Evolutionary conservation across 1,140 invertebrate genomes (phyloP).

Genomic region (Bombus confusus): DNA sequence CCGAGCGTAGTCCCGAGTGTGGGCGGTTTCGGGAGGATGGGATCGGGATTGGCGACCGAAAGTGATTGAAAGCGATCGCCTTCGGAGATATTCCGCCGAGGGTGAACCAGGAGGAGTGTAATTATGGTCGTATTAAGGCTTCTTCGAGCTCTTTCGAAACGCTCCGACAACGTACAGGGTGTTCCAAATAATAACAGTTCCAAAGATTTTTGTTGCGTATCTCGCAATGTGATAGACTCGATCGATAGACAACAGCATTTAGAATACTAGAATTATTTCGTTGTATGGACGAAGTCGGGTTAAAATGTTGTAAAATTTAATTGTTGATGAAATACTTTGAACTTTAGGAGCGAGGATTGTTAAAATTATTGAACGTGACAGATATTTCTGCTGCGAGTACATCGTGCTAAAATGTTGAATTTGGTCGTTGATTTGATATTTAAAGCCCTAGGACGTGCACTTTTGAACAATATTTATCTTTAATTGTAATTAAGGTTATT

Average conservation of each 20-base stretch:
- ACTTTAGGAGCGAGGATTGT: no score
- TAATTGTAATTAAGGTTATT: no score
- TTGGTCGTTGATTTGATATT: neutral
- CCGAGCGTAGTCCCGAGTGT: neutral
- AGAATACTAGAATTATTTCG: no score
- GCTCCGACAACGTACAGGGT: neutral
- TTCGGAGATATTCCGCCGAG: neutral
- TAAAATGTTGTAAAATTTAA: no score
- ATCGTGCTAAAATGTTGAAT: neutral
- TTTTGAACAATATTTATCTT: no score
- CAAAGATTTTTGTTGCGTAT: neutral
- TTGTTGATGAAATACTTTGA: no score
- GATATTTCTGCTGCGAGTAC: no score
- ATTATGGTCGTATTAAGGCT: conserved; percentile 4
- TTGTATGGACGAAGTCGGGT: no score
- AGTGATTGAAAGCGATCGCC: conserved; percentile 18
- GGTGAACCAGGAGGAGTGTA: neutral
- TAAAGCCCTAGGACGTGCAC: neutral
- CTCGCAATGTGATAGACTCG: neutral
- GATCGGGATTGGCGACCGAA: neutral
- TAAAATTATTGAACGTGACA: no score
- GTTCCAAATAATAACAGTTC: neutral
- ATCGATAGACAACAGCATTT: no score
- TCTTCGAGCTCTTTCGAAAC: neutral
- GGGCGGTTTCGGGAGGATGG: neutral